Evolutionary conservation across 2,113 vertebrate species (phyloP), one percentile per base, ranked within the genome.

Genomic region (Aphyosemion australe): DNA sequence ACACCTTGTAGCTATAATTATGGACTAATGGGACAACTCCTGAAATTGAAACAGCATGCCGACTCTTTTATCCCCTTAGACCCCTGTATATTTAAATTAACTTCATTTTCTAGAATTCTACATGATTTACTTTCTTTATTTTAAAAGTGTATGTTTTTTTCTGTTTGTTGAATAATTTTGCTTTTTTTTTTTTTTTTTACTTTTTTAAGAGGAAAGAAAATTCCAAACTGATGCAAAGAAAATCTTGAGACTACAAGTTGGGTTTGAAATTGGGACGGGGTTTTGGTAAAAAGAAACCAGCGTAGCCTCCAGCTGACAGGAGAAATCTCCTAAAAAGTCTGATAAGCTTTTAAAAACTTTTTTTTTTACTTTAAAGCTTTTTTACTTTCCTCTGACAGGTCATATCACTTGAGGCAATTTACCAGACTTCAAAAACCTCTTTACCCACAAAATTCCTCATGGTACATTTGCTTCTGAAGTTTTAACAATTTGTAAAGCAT

Each of bases 1-100:
- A 65, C 61, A 75, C 56, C 52, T 61, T 74, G 72, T 65, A 57
- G 32, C 32, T 61, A 43, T 74, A 74, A 79, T 76, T 71, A 52
- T 13, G 59, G 59, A 61, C 72, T 68, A 70, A 70, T 70, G 47
- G 56, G 58, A 61, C 41, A 51, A 54, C 63, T 76, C 2, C 39
- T 3, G 42, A 34, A 62, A 55, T 47, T 59, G 16, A 51, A 70
- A 67, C 53, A 50, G 26, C 47, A 46, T 68, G 56, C 37, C 41
- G 18, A 52, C 50, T 68, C 8, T 12, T 52, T 52, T 5, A 60
- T 20, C 45, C 16, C 39, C 26, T 42, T 20, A 49, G n/a, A 43
- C 19, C 42, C 7, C 43, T 47, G 34, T 43, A 14, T 37, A 20
- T 61, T 54, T 61, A 13, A 26, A n/a, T 13, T 18, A 54, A 31